Conservation (phyloP, 2,888 invertebrate species). For the Thecophora atra region DNA sequence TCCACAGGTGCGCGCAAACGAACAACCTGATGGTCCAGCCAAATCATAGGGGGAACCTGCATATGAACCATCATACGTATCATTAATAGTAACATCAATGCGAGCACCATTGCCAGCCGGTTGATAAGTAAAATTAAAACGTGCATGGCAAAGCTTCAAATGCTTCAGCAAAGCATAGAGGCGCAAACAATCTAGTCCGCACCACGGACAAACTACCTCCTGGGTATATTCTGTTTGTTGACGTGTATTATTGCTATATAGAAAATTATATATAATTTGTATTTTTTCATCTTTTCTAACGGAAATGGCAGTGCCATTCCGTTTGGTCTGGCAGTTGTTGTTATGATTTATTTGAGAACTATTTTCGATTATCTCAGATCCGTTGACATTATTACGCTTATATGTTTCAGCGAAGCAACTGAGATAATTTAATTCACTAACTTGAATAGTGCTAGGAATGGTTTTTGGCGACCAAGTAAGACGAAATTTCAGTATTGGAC, state of each 20-base stretch:
- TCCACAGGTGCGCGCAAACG: conserved; percentile 74
- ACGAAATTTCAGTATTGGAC: conserved; percentile 85
- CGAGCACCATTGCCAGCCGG: conserved; percentile 74
- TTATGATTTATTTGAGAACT: conserved; percentile 53
- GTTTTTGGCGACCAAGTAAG: conserved; percentile 82
- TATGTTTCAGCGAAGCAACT: conserved; percentile 46
- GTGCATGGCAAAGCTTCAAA: conserved; percentile 90
- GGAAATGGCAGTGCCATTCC: conserved; percentile 25
- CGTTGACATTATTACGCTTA: conserved; percentile 42
- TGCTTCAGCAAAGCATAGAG: conserved; percentile 92
- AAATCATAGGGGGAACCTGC: conserved; percentile 92
- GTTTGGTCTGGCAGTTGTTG: conserved; percentile 52
- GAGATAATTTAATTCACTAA: conserved; percentile 55
- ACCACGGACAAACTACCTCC: conserved; percentile 96
- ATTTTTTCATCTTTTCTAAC: conserved; percentile 68
- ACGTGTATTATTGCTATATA: conserved; percentile 92
- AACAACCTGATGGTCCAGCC: conserved; percentile 77
- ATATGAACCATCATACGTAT: conserved; percentile 94
- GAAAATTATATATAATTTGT: conserved; percentile 94
- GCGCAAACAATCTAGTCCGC: conserved; percentile 86
- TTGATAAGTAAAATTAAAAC: conserved; percentile 89
- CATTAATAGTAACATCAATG: conserved; percentile 95
- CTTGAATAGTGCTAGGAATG: conserved; percentile 54
- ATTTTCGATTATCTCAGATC: conserved; percentile 32
- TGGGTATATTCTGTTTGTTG: conserved; percentile 96